These are phyloP conservation scores for Drosophila willistoni DNA, from an alignment of 1,140 invertebrate species.

Conservation along the genomic window DNA sequence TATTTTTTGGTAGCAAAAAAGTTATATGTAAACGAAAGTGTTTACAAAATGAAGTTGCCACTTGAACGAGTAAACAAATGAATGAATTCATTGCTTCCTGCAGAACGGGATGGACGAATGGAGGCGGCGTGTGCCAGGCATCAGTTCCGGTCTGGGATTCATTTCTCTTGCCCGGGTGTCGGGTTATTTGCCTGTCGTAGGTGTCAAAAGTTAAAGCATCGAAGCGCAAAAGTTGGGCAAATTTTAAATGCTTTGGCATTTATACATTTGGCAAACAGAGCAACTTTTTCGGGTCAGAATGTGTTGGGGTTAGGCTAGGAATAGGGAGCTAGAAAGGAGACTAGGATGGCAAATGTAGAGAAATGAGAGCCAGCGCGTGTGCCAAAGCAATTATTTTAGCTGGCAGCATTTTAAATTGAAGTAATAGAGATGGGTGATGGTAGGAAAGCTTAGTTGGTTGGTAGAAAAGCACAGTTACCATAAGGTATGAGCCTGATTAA, in stretches of 20 bases:
- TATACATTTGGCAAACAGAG: slow-evolving; percentile 67
- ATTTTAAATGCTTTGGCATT: slow-evolving; percentile 74
- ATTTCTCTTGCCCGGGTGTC: slow-evolving; percentile 21
- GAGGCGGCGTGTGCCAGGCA: slow-evolving; percentile 18
- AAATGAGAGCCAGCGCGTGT: slow-evolving; percentile 45
- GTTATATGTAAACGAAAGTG: slow-evolving; percentile 81
- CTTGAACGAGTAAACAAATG: slow-evolving; percentile 81
- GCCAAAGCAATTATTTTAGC: slow-evolving; percentile 79
- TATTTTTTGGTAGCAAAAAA: slow-evolving; percentile 55
- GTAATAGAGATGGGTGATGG: slow-evolving; percentile 56
- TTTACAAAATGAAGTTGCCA: slow-evolving; percentile 81
- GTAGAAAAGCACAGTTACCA: slow-evolving; percentile 38
- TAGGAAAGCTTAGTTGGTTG: slow-evolving; percentile 29
- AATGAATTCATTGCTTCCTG: slow-evolving; percentile 78
- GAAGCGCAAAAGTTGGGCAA: slow-evolving; percentile 76
- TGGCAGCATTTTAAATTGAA: slow-evolving; percentile 75
- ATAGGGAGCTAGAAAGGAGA: neutral
- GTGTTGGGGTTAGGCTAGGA: slow-evolving; percentile 22
- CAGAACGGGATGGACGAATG: neutral
- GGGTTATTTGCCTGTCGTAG: slow-evolving; percentile 62
- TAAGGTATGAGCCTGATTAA: slow-evolving; percentile 49
- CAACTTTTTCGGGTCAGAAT: slow-evolving; percentile 65
- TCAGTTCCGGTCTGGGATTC: slow-evolving; percentile 50
- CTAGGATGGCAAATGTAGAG: neutral
- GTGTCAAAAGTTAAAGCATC: slow-evolving; percentile 80